Evolutionary conservation across 2,113 vertebrate species (phyloP).

Genomic region (Motacilla tschutschensis): DNA sequence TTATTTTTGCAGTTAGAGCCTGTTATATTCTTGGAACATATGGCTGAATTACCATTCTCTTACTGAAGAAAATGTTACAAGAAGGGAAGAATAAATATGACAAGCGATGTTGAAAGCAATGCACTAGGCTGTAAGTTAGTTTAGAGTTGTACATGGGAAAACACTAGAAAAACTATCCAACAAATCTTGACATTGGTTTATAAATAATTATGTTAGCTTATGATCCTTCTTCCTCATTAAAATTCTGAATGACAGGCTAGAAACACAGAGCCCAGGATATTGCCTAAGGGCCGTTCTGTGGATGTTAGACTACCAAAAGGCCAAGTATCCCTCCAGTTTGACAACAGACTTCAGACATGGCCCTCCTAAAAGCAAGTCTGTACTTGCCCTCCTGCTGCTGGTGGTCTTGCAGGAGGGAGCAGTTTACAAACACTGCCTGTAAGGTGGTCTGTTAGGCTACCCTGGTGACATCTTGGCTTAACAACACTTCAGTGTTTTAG

Average conservation of each 20-base stretch:
- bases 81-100: neutral
- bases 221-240: neutral
- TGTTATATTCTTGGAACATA: constrained; percentile 10
- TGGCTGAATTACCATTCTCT: neutral
- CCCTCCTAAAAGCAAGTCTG: neutral
- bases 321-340: neutral
- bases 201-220: neutral
- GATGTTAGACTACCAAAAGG: neutral
- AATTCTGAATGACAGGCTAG: neutral
- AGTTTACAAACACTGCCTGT: neutral
- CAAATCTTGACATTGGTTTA: neutral
- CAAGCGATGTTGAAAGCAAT: neutral
- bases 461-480: neutral
- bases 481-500: neutral
- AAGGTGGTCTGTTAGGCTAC: neutral
- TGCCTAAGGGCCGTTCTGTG: neutral
- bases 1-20: constrained; percentile 16
- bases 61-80: neutral
- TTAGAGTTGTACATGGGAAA: neutral
- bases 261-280: neutral
- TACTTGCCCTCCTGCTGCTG: neutral
- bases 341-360: neutral
- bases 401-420: neutral
- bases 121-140: neutral
- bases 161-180: neutral